A percentile compares a stretch with the other conserved stretches of the same genome.
Evolutionary conservation across 1,140 invertebrate species (phyloP).

Genomic region (Tribolium castaneum): DNA sequence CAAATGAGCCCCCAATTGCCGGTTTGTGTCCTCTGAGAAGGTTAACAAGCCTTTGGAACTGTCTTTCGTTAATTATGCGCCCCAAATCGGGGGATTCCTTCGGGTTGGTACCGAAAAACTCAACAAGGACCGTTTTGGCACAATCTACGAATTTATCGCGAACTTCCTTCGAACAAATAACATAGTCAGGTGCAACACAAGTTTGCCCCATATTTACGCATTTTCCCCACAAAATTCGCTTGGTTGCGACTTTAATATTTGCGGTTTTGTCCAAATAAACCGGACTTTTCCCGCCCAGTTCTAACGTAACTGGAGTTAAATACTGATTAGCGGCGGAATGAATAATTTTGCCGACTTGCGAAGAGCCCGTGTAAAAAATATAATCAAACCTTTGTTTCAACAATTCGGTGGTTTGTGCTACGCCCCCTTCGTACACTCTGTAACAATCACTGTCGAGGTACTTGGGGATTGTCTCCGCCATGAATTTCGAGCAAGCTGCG

Average conservation of each 20-base stretch:
- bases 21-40: conserved; percentile 76
- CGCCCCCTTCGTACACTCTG: conserved; percentile 78
- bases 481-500: conserved; percentile 74
- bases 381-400: conserved; percentile 94
- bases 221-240: conserved; percentile 95
- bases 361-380: conserved; percentile 97
- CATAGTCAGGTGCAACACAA: conserved; percentile 97
- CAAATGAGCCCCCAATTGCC: conserved; percentile 80
- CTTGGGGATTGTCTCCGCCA: conserved; percentile 86
- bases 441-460: conserved; percentile 79
- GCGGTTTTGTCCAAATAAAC: conserved; percentile 86
- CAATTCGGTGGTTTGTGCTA: conserved; percentile 85
- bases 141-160: conserved; percentile 76
- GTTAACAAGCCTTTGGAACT: conserved; percentile 69
- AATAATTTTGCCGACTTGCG: conserved; percentile 88
- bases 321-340: conserved; percentile 89
- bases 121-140: conserved; percentile 74
- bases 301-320: conserved; percentile 93
- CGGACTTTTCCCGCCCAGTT: conserved; percentile 95
- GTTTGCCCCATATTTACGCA: conserved; percentile 89
- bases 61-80: conserved; percentile 86
- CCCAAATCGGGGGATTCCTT: conserved; percentile 84
- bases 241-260: conserved; percentile 76
- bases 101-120: conserved; percentile 88
- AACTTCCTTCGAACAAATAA: conserved; percentile 86